These are phyloP conservation scores for Calosoma granatense DNA, from an alignment of 1,140 invertebrate species.

Conservation along the genomic window DNA sequence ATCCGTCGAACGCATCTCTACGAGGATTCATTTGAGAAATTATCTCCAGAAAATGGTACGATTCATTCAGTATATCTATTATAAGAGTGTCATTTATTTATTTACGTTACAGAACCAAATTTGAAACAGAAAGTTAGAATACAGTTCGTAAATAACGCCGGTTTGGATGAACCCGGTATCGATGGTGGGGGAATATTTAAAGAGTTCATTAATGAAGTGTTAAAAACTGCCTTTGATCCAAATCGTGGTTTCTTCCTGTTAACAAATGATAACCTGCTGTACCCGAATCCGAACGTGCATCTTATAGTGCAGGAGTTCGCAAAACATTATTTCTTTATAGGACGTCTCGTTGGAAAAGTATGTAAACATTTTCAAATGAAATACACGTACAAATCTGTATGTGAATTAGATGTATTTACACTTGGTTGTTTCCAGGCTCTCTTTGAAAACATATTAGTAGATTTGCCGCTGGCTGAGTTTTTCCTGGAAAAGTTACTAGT, in stretches of 20 bases:
- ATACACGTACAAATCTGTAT: neutral
- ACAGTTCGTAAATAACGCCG: constrained; percentile 80
- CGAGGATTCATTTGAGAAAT: constrained; percentile 93
- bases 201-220: constrained; percentile 82
- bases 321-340: constrained; percentile 93
- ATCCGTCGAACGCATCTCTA: constrained; percentile 88
- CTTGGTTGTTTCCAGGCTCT: constrained; percentile 54
- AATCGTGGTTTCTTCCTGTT: constrained; percentile 90
- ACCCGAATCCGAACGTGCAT: constrained; percentile 88
- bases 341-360: constrained; percentile 88
- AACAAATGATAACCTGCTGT: constrained; percentile 86
- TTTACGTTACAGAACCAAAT: constrained; percentile 63
- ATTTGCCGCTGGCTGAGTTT: constrained; percentile 88
- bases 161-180: constrained; percentile 88
- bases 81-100: constrained; percentile 1
- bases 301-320: constrained; percentile 73
- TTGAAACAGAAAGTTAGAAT: constrained; percentile 76
- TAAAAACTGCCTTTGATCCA: constrained; percentile 94
- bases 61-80: constrained; percentile 1
- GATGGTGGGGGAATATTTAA: constrained; percentile 92
- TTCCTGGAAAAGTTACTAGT: constrained; percentile 81
- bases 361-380: constrained; percentile 13
- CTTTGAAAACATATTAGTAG: constrained; percentile 90
- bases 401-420: neutral
- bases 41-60: constrained; percentile 79